phyloP scores from a whole-genome alignment of 2,113 vertebrate species.

The Oncorhynchus mykiss region DNA sequence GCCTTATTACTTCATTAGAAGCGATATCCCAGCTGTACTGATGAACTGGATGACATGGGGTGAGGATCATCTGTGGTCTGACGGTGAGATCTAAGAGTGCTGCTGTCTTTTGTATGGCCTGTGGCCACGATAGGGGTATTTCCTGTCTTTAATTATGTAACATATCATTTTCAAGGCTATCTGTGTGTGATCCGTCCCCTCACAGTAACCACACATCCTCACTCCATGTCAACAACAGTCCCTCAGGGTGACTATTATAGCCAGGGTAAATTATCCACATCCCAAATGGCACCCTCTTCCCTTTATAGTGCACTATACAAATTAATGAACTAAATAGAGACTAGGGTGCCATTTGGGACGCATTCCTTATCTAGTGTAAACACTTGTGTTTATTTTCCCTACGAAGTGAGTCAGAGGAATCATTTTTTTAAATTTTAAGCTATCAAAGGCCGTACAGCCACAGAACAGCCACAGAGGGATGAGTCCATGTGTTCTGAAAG shows the following conservation, averaged over 20 bases:
- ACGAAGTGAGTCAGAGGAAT: slow-evolving; percentile 32
- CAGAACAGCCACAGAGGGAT: slow-evolving; percentile 8
- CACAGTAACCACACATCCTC: no score
- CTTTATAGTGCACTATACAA: no score
- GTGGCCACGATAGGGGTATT: neutral
- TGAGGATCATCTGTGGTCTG: no score
- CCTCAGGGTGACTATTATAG: neutral
- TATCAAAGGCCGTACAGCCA: slow-evolving; percentile 10
- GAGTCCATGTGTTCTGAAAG: slow-evolving; percentile 21
- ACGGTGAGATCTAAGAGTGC: neutral
- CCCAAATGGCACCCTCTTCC: no score
- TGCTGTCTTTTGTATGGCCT: no score
- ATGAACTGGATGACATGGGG: no score
- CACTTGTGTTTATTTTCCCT: slow-evolving; percentile 24
- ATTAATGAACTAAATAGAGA: no score
- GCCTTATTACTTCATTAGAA: neutral
- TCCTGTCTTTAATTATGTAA: no score
- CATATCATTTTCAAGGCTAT: no score
- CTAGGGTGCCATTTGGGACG: no score
- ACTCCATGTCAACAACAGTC: neutral
- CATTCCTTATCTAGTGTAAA: slow-evolving; percentile 1
- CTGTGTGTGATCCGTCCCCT: no score
- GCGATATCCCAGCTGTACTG: neutral
- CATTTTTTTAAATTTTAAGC: slow-evolving; percentile 16
- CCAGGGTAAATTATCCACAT: neutral